Percentiles rank a stretch among this genome's conserved stretches.
Evolutionary conservation across 2,113 vertebrate species (phyloP).

Genomic region (Podarcis raffonei): DNA sequence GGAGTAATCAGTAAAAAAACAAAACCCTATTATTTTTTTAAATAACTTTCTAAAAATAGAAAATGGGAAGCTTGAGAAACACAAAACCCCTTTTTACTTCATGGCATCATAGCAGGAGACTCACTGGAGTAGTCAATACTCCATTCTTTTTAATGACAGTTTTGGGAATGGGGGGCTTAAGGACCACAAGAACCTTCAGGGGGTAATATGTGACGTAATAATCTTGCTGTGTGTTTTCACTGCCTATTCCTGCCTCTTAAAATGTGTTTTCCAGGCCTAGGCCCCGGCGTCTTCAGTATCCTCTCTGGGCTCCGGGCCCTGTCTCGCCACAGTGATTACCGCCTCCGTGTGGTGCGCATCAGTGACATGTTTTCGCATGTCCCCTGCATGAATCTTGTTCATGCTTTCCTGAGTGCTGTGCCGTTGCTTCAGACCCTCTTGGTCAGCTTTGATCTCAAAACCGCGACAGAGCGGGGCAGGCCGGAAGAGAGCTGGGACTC

Average conservation of each 20-base stretch:
- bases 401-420: slow-evolving; percentile 70
- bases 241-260: slow-evolving; percentile 11
- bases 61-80: too few species aligned
- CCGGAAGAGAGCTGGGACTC: slow-evolving; percentile 57
- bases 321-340: slow-evolving; percentile 64
- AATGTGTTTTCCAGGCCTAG: slow-evolving; percentile 72
- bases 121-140: too few species aligned
- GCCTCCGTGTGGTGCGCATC: slow-evolving; percentile 72
- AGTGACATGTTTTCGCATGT: slow-evolving; percentile 79
- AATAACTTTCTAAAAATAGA: too few species aligned
- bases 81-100: too few species aligned
- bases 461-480: slow-evolving; percentile 64
- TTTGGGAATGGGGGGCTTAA: neutral
- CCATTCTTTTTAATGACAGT: neutral
- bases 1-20: too few species aligned
- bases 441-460: slow-evolving; percentile 79
- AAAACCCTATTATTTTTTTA: too few species aligned
- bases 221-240: slow-evolving; percentile 10
- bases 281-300: slow-evolving; percentile 76
- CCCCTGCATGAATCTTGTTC: slow-evolving; percentile 76
- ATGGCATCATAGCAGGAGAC: neutral
- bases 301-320: slow-evolving; percentile 76
- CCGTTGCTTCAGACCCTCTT: slow-evolving; percentile 73
- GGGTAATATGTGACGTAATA: neutral
- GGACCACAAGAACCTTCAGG: too few species aligned